A percentile compares a stretch with the other conserved stretches of the same genome.
Evolutionary conservation across 2,888 invertebrate genomes (phyloP).

Genomic region (Operophtera brumata): DNA sequence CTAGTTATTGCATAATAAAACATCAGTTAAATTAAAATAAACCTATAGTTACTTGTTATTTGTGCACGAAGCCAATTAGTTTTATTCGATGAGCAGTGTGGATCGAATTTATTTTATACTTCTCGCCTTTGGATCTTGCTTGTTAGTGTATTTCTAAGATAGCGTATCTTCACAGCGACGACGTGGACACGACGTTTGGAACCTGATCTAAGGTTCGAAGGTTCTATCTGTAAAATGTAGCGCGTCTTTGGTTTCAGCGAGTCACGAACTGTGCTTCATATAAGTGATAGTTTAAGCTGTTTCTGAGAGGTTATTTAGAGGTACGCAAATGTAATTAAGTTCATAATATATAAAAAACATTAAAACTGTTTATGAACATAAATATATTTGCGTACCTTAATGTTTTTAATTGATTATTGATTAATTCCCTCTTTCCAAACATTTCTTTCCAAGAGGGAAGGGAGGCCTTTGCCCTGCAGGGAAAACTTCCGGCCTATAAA

Average conservation of each 20-base stretch:
- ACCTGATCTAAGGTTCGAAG: constrained; percentile 24
- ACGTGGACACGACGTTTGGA: constrained; percentile 24
- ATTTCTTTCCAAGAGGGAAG: too few species aligned
- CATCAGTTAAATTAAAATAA: constrained; percentile 9
- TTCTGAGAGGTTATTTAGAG: not conserved
- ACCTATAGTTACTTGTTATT: not conserved
- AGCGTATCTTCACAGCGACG: constrained; percentile 12
- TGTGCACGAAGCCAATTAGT: constrained; percentile 14
- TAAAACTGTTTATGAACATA: not conserved
- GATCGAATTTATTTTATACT: constrained; percentile 25
- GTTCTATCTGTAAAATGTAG: constrained; percentile 8
- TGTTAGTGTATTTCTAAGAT: constrained; percentile 26
- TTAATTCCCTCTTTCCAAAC: too few species aligned
- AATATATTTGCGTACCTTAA: not conserved
- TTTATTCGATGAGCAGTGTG: constrained; percentile 18
- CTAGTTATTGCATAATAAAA: not conserved
- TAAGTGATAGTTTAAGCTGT: not conserved
- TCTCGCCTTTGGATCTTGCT: constrained; percentile 29
- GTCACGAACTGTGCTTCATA: constrained; percentile 13
- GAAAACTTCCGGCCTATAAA: too few species aligned
- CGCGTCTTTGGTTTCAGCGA: constrained; percentile 6
- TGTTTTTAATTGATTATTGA: not conserved
- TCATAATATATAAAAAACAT: too few species aligned
- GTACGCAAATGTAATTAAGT: too few species aligned
- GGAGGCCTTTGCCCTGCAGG: too few species aligned